These are phyloP conservation scores for Morpho deidamia DNA, from an alignment of 2,888 invertebrate genomes.

Conservation along the genomic window DNA sequence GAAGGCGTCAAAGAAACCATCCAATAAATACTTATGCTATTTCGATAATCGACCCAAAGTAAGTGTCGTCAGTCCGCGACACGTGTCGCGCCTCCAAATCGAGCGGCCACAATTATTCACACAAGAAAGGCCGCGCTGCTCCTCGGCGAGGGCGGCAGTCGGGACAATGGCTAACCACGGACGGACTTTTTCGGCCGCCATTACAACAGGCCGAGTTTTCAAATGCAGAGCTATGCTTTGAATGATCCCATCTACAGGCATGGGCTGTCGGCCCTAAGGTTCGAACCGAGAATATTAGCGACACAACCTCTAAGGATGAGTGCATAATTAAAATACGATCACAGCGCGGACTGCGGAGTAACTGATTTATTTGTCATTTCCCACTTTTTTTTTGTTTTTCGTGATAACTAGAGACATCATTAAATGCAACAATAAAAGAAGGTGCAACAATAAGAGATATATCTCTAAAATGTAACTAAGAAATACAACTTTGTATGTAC, in stretches of 20 bases:
- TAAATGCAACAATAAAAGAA: too few relatives aligned
- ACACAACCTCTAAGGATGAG: constrained; percentile 2
- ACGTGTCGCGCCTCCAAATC: constrained; percentile 25
- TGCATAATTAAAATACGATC: constrained; percentile 8
- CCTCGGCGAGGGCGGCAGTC: not conserved
- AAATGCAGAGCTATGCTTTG: constrained; percentile 18
- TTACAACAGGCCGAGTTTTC: constrained; percentile 9
- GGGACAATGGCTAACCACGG: not conserved
- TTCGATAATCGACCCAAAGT: constrained; percentile 24
- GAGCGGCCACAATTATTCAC: constrained; percentile 14
- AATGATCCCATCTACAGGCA: constrained; percentile 10
- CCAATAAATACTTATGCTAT: constrained; percentile 36
- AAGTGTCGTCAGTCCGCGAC: constrained; percentile 20
- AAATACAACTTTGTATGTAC: too few relatives aligned
- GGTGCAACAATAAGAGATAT: too few relatives aligned
- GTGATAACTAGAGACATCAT: too few relatives aligned
- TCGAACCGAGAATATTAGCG: constrained; percentile 7
- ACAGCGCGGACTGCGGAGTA: too few relatives aligned
- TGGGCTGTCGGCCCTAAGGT: constrained; percentile 12
- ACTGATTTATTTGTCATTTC: too few relatives aligned
- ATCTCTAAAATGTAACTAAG: too few relatives aligned
- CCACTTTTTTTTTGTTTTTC: too few relatives aligned
- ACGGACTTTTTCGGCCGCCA: constrained; percentile 11
- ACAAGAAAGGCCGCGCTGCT: constrained; percentile 17
- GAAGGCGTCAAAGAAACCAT: constrained; percentile 21